These are phyloP conservation scores for Hemaris fuciformis DNA, from an alignment of 2,888 invertebrate species.

Conservation along the genomic window DNA sequence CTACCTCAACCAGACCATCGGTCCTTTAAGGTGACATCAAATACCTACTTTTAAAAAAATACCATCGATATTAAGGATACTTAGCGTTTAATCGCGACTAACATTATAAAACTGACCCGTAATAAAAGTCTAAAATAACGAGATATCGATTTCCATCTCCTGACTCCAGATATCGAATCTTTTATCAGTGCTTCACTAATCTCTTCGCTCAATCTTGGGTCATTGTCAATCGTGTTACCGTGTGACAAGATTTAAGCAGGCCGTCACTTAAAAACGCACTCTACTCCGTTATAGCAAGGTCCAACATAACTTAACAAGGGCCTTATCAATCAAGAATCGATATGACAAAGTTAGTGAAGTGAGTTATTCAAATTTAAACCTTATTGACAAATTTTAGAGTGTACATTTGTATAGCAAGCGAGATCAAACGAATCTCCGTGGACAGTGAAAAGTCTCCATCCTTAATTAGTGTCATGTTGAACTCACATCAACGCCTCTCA, in stretches of 20 bases:
- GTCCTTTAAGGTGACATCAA: neutral
- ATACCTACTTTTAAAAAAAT: neutral
- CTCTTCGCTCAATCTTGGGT: slow-evolving; percentile 65
- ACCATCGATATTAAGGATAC: neutral
- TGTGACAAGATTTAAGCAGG: slow-evolving; percentile 44
- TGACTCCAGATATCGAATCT: slow-evolving; percentile 48
- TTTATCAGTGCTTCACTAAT: slow-evolving; percentile 54
- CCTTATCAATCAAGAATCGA: slow-evolving; percentile 13
- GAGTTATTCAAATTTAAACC: slow-evolving; percentile 26
- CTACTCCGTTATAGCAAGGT: slow-evolving; percentile 23
- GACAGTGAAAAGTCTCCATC: slow-evolving; percentile 34
- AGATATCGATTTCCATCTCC: slow-evolving; percentile 51
- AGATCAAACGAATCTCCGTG: slow-evolving; percentile 29
- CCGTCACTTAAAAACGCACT: slow-evolving; percentile 32
- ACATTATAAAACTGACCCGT: slow-evolving; percentile 16
- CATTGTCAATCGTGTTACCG: slow-evolving; percentile 56
- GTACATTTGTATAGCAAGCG: slow-evolving; percentile 14
- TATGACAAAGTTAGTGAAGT: slow-evolving; percentile 16
- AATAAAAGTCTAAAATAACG: slow-evolving; percentile 58
- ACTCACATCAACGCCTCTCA: slow-evolving; percentile 53
- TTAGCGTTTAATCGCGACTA: neutral
- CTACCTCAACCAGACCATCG: too few species aligned
- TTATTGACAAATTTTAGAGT: slow-evolving; percentile 23
- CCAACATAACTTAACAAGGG: neutral
- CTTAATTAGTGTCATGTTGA: slow-evolving; percentile 60